phyloP scores from a whole-genome alignment of 2,888 invertebrate genomes.

The Stenodera caucasica region DNA sequence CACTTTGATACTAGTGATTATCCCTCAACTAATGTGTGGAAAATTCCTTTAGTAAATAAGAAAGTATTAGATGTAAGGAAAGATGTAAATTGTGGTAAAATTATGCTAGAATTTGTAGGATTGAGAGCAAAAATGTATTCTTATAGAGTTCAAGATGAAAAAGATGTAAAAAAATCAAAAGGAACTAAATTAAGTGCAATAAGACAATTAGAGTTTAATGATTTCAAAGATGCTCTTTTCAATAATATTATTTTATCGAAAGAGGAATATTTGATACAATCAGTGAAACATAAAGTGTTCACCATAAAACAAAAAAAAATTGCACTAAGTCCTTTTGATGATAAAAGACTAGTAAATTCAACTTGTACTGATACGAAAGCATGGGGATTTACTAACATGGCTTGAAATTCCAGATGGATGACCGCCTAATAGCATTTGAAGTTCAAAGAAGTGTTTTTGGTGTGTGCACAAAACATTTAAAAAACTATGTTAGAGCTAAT shows the following conservation, averaged over 20 bases:
- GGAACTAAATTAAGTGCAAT: background rate
- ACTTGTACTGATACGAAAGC: background rate
- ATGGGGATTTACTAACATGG: slow-evolving; percentile 9
- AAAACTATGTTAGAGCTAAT: too few relatives aligned
- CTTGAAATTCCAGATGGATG: too few relatives aligned
- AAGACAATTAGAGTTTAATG: slow-evolving; percentile 8
- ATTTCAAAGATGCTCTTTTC: slow-evolving; percentile 12
- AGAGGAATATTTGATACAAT: slow-evolving; percentile 7
- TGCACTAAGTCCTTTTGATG: slow-evolving; percentile 10
- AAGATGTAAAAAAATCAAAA: slow-evolving; percentile 13
- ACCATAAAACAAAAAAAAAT: slow-evolving; percentile 15
- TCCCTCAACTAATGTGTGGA: slow-evolving; percentile 11
- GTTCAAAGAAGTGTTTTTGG: too few relatives aligned
- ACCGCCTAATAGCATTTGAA: too few relatives aligned
- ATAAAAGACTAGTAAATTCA: slow-evolving; percentile 12
- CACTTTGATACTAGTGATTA: slow-evolving; percentile 25
- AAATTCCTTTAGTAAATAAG: slow-evolving; percentile 19
- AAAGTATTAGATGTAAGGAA: slow-evolving; percentile 20
- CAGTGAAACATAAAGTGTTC: slow-evolving; percentile 11
- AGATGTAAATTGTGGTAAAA: slow-evolving; percentile 19
- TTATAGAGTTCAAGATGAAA: background rate
- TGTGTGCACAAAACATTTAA: too few relatives aligned
- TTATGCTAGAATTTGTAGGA: slow-evolving; percentile 21
- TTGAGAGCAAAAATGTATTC: slow-evolving; percentile 21
- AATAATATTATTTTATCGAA: background rate